Percentiles rank a stretch among this genome's conserved stretches.
Conservation (phyloP, 2,888 invertebrate genomes). For the Troides aeacus region DNA sequence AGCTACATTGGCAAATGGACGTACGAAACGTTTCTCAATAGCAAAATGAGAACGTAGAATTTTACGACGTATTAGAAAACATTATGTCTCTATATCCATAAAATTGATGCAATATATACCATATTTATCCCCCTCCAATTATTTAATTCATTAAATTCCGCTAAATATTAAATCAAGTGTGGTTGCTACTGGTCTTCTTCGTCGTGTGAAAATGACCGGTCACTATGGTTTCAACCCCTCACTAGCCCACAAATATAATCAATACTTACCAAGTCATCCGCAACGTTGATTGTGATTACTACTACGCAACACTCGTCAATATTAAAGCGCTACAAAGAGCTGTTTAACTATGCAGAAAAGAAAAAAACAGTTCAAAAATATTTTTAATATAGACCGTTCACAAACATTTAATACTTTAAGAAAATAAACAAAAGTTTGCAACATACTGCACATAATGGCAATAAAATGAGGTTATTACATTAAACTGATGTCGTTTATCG, state of each 20-base stretch:
- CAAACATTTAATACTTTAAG: not conserved
- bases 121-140: not conserved
- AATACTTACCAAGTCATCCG: too few species aligned
- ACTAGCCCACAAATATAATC: too few species aligned
- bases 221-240: not conserved
- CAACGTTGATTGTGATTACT: too few species aligned
- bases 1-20: not conserved
- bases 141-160: not conserved
- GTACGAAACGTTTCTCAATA: constrained; percentile 8
- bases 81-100: not conserved
- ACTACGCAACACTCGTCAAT: too few species aligned
- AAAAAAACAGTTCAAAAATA: too few species aligned
- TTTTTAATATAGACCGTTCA: not conserved
- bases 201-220: not conserved
- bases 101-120: not conserved
- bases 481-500: constrained; percentile 36
- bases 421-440: not conserved
- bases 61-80: not conserved
- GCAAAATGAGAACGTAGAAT: not conserved
- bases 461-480: not conserved
- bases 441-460: not conserved
- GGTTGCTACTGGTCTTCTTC: not conserved
- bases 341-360: too few species aligned
- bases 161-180: not conserved
- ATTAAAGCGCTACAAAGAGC: too few species aligned